Evolutionary conservation across 1,140 invertebrate species (phyloP), one percentile per base, ranked within the genome.

Genomic region (Diploscapter pachys): DNA sequence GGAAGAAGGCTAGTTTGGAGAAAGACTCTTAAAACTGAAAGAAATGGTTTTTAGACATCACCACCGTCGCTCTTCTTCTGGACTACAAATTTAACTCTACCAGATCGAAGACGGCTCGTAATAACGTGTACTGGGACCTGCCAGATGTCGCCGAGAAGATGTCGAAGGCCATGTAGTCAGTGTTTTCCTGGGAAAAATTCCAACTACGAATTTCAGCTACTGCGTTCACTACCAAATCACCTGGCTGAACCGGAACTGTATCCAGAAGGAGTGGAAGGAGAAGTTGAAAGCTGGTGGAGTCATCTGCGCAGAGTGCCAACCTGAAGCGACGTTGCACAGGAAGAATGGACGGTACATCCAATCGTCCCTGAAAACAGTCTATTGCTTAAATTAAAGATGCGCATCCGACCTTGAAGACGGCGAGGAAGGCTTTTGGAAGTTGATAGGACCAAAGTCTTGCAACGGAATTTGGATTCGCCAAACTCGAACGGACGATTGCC

Each of bases 221-320:
- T 82, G 81, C 63, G 81, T 82, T 3, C 63, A 79, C 48, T 82
- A 82, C 61, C 54, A 81, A 50, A 74, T 82, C 4, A 78, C 72
- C 4, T 82, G 81, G 81, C 77, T 80, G 11, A 82, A 82, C 54
- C 57, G 79, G 9, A 82, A 82, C 66, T 82, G 81, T 63, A 68
- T 81, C 4, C 71, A 77, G 8, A 72, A 71, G 61, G 51, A 63
- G 49, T 54, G 73, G 9, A 81, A 73, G 11, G 59, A 64, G n/a
- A 51, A 64, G 51, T 53, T 79, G 5, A 56, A 55, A 8, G 63
- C 62, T 52, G 66, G 74, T 51, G 73, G 61, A 54, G 63, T 66
- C 13, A 82, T 82, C 50, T 82, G 81, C 71, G 81, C 81, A 2
- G 81, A 82, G 57, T 82, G 81, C 67, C 81, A 82, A 61, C 81